Conservation (phyloP, 2,888 invertebrate genomes). For the Azorinus chamasolen region DNA sequence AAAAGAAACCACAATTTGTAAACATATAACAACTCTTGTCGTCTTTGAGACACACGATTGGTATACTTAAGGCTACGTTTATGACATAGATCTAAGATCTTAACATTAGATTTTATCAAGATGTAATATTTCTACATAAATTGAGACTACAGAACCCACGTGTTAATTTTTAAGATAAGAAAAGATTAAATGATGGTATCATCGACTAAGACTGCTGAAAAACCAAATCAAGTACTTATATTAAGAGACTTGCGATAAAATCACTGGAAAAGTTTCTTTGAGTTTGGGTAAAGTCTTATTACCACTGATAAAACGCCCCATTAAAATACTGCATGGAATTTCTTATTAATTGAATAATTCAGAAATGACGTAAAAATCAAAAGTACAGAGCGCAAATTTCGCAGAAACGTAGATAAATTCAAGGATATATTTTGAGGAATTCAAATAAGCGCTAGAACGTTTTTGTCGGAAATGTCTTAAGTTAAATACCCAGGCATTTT, state of each 20-base stretch:
- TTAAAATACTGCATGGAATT: slow-evolving; percentile 34
- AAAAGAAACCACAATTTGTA: no score
- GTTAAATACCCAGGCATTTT: no score
- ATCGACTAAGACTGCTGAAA: slow-evolving; percentile 28
- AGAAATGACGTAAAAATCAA: slow-evolving; percentile 1
- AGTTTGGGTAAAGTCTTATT: slow-evolving; percentile 31
- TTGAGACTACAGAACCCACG: slow-evolving; percentile 44
- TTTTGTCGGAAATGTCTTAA: no score
- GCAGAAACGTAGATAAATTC: no score
- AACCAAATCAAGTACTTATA: slow-evolving; percentile 38
- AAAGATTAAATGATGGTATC: slow-evolving; percentile 53
- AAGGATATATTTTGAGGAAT: no score
- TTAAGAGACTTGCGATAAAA: slow-evolving; percentile 31
- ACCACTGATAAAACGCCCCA: slow-evolving; percentile 19
- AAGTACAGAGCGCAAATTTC: background rate
- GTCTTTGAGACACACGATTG: no score
- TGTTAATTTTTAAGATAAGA: slow-evolving; percentile 55
- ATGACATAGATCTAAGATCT: slow-evolving; percentile 11
- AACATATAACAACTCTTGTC: no score
- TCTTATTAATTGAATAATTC: slow-evolving; percentile 39
- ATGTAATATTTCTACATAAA: slow-evolving; percentile 40
- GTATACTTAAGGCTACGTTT: background rate
- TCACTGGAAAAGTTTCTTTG: slow-evolving; percentile 44
- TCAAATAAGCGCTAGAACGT: no score
- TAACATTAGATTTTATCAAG: slow-evolving; percentile 7